A percentile compares a stretch with the other conserved stretches of the same genome.
These are phyloP conservation scores for Mormyrus lacerda DNA, from an alignment of 2,113 vertebrate genomes.

Conservation along the genomic window DNA sequence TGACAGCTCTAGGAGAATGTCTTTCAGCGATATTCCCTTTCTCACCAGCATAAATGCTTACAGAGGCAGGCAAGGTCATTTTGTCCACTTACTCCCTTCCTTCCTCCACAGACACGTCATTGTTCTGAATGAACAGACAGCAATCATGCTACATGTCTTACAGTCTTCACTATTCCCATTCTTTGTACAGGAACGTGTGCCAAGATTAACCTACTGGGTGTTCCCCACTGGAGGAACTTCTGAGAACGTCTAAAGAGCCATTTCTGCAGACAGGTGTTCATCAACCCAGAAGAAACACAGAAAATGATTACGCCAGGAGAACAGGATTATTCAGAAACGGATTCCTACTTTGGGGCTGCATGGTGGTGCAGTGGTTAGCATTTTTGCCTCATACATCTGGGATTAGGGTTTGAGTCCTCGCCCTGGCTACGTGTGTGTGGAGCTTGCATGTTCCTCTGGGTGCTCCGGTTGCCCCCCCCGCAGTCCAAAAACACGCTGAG, in stretches of 20 bases:
- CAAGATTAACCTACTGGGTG: background rate
- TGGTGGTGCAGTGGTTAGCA: background rate
- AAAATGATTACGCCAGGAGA: background rate
- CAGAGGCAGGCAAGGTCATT: background rate
- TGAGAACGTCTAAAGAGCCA: background rate
- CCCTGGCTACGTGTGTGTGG: background rate
- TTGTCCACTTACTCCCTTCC: background rate
- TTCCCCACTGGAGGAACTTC: conserved; percentile 5
- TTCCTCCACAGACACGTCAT: background rate
- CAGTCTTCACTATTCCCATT: background rate
- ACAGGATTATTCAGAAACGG: background rate
- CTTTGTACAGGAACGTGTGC: background rate
- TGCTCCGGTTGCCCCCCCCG: background rate
- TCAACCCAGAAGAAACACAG: background rate
- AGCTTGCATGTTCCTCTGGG: background rate
- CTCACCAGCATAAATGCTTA: background rate
- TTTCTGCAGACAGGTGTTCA: conserved; percentile 3
- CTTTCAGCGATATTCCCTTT: conserved; percentile 30
- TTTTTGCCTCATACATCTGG: background rate
- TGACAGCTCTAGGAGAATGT: conserved; percentile 32
- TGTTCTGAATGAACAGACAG: conserved; percentile 4
- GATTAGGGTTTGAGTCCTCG: background rate
- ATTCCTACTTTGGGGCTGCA: background rate
- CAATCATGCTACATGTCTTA: background rate
- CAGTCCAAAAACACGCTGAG: background rate